Conservation (phyloP, 2,113 vertebrate genomes). For the Nesospiza acunhae region DNA sequence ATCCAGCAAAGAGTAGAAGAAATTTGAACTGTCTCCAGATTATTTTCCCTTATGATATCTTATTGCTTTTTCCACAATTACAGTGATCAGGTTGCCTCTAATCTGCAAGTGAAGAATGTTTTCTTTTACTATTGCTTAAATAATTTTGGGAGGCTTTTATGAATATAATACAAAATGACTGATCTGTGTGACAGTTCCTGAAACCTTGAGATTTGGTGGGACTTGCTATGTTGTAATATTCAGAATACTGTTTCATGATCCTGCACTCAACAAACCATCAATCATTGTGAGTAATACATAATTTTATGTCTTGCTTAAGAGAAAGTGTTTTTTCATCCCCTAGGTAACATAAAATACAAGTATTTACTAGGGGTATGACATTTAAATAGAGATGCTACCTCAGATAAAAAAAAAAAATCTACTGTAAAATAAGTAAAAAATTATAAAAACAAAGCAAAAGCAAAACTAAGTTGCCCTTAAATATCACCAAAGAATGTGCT, state of each 20-base stretch:
- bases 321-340: not conserved
- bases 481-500: not conserved
- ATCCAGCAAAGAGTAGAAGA: not conserved
- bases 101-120: not conserved
- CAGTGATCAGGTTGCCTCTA: not conserved
- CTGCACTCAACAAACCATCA: constrained; percentile 21
- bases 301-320: constrained; percentile 38
- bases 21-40: not conserved
- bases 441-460: not conserved
- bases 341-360: not conserved
- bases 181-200: constrained; percentile 8
- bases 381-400: constrained; percentile 28
- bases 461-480: not conserved
- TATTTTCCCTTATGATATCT: not conserved
- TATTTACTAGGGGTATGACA: constrained; percentile 26
- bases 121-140: not conserved
- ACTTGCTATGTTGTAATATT: constrained; percentile 30
- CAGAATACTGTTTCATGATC: constrained; percentile 12
- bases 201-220: not conserved
- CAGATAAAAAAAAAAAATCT: not conserved
- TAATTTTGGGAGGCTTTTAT: not conserved
- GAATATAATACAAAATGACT: constrained; percentile 16
- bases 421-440: not conserved
- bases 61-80: not conserved
- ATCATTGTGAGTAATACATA: constrained; percentile 41